A percentile compares a stretch with the other conserved stretches of the same genome.
Evolutionary conservation across 2,113 vertebrate genomes (phyloP).

Genomic region (Numida meleagris): DNA sequence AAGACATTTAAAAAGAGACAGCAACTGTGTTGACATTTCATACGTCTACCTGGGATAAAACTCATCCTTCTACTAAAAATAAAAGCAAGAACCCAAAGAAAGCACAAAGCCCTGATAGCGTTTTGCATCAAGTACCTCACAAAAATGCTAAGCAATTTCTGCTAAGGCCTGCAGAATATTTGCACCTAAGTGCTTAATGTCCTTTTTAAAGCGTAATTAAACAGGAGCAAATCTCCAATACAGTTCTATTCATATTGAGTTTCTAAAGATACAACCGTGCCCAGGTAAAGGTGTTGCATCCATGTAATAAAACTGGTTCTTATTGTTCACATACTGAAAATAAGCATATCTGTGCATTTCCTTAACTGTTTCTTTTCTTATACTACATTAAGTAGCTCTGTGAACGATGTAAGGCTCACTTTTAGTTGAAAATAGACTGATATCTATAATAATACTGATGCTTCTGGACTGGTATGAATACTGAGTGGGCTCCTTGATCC

Average conservation of each 20-base stretch:
- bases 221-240: neutral
- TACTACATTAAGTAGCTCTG: neutral
- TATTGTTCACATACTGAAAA: neutral
- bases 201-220: neutral
- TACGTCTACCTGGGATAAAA: constrained; percentile 17
- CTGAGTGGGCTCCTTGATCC: neutral
- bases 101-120: neutral
- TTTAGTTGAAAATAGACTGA: neutral
- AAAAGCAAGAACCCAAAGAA: constrained; percentile 4
- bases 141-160: neutral
- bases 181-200: neutral
- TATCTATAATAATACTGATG: neutral
- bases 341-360: neutral
- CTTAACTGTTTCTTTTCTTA: neutral
- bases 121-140: neutral
- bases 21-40: constrained; percentile 18
- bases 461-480: neutral
- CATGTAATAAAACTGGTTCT: neutral
- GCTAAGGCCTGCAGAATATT: neutral
- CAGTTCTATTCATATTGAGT: neutral
- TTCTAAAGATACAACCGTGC: neutral
- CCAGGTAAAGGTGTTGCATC: neutral
- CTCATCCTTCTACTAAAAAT: constrained; percentile 7
- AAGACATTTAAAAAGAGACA: constrained; percentile 1
- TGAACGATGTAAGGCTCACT: neutral